A percentile compares a stretch with the other conserved stretches of the same genome.
phyloP scores from a whole-genome alignment of 2,113 vertebrate species.

The Apodemus sylvaticus region DNA sequence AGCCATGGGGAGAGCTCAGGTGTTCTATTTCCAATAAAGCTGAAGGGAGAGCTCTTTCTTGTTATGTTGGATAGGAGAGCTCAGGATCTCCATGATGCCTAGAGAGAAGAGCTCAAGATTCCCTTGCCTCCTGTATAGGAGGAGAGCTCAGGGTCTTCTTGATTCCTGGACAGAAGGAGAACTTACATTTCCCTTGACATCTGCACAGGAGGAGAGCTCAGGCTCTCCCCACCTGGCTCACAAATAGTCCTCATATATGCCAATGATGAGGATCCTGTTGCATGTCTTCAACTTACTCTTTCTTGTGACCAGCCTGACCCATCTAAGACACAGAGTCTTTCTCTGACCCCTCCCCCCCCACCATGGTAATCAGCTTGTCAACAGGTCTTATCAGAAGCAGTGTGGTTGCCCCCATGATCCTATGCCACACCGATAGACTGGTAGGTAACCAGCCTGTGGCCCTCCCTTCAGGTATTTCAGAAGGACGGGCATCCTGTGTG shows the following conservation, averaged over 20 bases:
- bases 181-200: background rate
- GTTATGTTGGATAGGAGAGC: background rate
- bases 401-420: no score
- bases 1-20: background rate
- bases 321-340: background rate
- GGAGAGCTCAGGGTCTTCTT: background rate
- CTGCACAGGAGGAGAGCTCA: background rate
- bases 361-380: background rate
- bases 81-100: background rate
- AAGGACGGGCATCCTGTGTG: constrained; percentile 90
- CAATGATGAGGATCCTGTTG: no score
- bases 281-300: background rate
- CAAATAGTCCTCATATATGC: background rate
- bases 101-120: background rate
- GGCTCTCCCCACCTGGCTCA: no score
- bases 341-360: no score
- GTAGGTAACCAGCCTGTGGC: background rate
- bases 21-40: background rate
- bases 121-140: background rate
- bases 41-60: background rate
- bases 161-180: background rate
- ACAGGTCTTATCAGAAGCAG: background rate
- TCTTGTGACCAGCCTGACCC: background rate
- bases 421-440: background rate
- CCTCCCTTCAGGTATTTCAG: constrained; percentile 91